Evolutionary conservation across 2,797 vertebrate species (phyloP).

Genomic region (Rallus crepitans): DNA sequence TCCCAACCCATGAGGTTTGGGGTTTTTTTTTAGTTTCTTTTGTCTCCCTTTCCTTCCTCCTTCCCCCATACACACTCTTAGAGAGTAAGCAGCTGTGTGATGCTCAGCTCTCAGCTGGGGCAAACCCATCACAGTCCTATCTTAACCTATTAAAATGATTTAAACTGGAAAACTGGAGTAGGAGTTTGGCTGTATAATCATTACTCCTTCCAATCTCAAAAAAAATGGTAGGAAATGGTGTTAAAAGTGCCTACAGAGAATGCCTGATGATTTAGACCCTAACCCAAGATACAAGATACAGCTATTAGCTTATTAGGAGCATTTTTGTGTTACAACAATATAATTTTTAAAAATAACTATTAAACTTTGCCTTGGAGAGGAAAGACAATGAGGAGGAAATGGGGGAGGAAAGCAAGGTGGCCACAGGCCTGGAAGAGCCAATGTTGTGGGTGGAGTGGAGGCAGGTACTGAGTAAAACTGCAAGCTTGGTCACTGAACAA

Average conservation of each 20-base stretch:
- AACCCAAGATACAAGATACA: neutral
- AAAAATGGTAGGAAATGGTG: neutral
- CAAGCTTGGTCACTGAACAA: neutral
- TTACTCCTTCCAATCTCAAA: neutral
- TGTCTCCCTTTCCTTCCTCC: too few relatives aligned
- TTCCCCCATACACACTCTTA: too few relatives aligned
- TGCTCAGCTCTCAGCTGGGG: too few relatives aligned
- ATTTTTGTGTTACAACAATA: neutral
- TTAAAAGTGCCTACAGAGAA: neutral
- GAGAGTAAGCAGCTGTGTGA: too few relatives aligned
- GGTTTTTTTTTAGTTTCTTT: too few relatives aligned
- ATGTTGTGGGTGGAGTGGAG: neutral
- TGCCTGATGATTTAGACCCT: neutral
- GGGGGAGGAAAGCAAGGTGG: neutral
- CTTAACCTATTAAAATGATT: neutral
- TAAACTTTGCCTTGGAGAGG: neutral
- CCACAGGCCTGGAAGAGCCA: neutral
- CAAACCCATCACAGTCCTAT: too few relatives aligned
- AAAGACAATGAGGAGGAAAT: neutral
- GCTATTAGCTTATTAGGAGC: neutral
- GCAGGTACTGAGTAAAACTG: neutral
- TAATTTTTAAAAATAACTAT: neutral
- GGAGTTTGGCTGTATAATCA: neutral
- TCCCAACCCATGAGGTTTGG: too few relatives aligned
- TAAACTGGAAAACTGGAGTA: neutral